phyloP scores from a whole-genome alignment of 2,888 invertebrate species.

The Lithophane semibrunnea region DNA sequence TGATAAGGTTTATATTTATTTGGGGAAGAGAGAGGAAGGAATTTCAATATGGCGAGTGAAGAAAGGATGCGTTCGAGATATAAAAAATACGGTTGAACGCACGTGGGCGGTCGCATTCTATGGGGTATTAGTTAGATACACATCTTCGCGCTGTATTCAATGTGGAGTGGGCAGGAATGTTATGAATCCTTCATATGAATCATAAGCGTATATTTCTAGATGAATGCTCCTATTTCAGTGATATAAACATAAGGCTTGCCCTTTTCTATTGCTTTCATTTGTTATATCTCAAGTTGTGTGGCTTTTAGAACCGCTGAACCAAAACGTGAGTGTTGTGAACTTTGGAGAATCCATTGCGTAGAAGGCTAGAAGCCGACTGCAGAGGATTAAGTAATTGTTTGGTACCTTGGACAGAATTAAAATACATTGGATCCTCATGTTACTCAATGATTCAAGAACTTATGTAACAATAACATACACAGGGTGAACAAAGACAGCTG shows the following conservation, averaged over 20 bases:
- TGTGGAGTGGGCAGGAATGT: conserved; percentile 62
- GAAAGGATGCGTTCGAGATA: conserved; percentile 83
- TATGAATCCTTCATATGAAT: conserved; percentile 63
- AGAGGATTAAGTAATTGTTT: not conserved
- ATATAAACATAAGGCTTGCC: conserved; percentile 42
- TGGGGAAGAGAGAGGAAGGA: conserved; percentile 74
- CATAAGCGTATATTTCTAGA: conserved; percentile 57
- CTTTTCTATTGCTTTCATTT: conserved; percentile 51
- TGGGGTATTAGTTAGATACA: conserved; percentile 73
- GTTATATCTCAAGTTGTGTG: conserved; percentile 14
- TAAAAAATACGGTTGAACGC: conserved; percentile 85
- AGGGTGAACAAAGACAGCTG: conserved; percentile 38
- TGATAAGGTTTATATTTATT: conserved; percentile 76
- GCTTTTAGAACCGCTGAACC: conserved; percentile 17
- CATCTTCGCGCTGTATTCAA: conserved; percentile 73
- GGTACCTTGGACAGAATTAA: not conserved
- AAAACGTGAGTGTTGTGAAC: not conserved
- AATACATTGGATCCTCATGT: not conserved
- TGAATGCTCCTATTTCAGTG: conserved; percentile 44
- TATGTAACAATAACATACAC: conserved; percentile 34
- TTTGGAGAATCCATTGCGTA: not conserved
- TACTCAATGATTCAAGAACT: conserved; percentile 11
- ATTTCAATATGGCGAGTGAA: conserved; percentile 83
- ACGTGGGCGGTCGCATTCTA: conserved; percentile 84
- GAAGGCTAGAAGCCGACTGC: not conserved